Evolutionary conservation across 1,140 invertebrate genomes (phyloP), one percentile per base, ranked within the genome.

Genomic region (Dreissena polymorpha): DNA sequence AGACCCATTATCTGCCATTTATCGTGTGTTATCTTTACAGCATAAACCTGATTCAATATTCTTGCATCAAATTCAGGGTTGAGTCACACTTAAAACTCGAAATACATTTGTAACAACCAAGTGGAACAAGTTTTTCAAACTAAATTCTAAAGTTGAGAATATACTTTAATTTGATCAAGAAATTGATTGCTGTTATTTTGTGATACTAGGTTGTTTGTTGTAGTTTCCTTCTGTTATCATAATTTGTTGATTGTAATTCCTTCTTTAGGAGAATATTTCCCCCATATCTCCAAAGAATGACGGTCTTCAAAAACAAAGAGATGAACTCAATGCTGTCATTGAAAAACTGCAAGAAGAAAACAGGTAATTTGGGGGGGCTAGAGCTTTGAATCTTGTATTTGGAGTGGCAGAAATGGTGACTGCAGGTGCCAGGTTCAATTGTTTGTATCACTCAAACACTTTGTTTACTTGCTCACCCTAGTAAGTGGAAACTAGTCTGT

Each of bases 291-390:
- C 71, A 16, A 76, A 82, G 69, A 60, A 80, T 64, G 78, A 81
- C 27, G 77, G 71, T 39, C 23, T 81, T 21, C 77, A 83, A 53
- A 25, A 70, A 69, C 18, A 75, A 74, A 83, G 57, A 67, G 67
- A 89, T 21, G 94, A 95, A 81, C 88, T 95, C 49, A 94, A 95
- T 85, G 93, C 94, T 86, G 94, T 95, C 74, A 95, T 95, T 67
- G 90, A 89, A 73, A 94, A 95, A 80, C 90, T 95, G 70, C 95
- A 95, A 91, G 91, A 93, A 70, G 94, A 95, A 90, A 95, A 95
- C 86, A 93, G 90, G 94, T 94, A 89, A 86, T 21, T 76, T 13
- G 13, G 7, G 25, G 10, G 23, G 16, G 50, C 13, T 55, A 8
- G 23, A 51, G 3, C n/a, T 60, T 49, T 18, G 5, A 72, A 18